phyloP scores from a whole-genome alignment of 2,888 invertebrate genomes.

The Monoplex corrugatus region DNA sequence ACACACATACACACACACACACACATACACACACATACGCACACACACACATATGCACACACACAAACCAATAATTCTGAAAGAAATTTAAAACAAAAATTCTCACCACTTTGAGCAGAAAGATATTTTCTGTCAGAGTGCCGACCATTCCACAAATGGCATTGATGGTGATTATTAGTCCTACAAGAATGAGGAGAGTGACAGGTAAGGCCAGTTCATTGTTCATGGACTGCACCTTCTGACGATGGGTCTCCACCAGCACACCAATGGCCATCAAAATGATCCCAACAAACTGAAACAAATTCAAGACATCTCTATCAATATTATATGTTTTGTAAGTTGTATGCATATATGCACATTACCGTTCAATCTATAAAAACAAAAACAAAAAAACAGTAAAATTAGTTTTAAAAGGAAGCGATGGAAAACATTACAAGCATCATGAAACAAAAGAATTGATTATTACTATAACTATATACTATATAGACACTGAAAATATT shows the following conservation, averaged over 20 bases:
- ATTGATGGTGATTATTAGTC: conserved; percentile 72
- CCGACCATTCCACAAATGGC: conserved; percentile 75
- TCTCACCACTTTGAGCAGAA: conserved; percentile 76
- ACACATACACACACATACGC: neutral
- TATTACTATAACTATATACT: too few relatives aligned
- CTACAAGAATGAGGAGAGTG: conserved; percentile 72
- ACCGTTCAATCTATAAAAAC: too few relatives aligned
- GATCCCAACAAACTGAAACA: conserved; percentile 73
- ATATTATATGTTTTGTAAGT: too few relatives aligned
- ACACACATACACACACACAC: too few relatives aligned
- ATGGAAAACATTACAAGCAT: too few relatives aligned
- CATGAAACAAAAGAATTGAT: too few relatives aligned
- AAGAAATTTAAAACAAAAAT: too few relatives aligned
- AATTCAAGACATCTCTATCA: neutral
- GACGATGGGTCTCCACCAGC: conserved; percentile 69
- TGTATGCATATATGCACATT: too few relatives aligned
- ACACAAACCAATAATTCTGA: neutral
- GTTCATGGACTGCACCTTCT: conserved; percentile 70
- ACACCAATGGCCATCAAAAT: conserved; percentile 72
- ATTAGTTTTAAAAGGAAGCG: too few relatives aligned
- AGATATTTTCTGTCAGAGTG: conserved; percentile 71
- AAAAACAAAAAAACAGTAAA: too few relatives aligned
- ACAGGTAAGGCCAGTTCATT: conserved; percentile 72
- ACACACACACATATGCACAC: neutral
- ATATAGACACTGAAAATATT: too few relatives aligned